Conservation (phyloP, 2,113 vertebrate species). For the Lipophrys pholis region DNA sequence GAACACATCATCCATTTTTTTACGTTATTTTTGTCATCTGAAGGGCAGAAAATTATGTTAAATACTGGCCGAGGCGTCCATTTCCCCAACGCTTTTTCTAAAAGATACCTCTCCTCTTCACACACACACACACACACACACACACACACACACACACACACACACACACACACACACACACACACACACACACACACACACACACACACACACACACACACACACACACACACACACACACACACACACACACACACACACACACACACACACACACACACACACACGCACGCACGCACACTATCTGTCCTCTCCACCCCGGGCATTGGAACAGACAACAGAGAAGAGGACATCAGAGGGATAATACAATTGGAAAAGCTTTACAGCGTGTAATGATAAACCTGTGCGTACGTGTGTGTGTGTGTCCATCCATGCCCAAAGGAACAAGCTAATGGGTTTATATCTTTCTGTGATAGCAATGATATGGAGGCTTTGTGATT, state of each 20-base stretch:
- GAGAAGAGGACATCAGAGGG: constrained; percentile 83
- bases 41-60: constrained; percentile 4
- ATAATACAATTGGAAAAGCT: constrained; percentile 87
- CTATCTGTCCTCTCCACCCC: constrained; percentile 76
- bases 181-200: too few species aligned
- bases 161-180: too few species aligned
- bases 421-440: constrained; percentile 82
- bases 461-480: constrained; percentile 93
- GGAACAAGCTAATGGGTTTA: constrained; percentile 94
- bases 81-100: constrained; percentile 15
- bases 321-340: constrained; percentile 81
- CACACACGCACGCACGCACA: constrained; percentile 32
- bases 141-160: too few species aligned
- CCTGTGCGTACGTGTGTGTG: constrained; percentile 68
- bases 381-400: constrained; percentile 87
- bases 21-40: background rate
- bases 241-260: constrained; percentile 13
- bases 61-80: constrained; percentile 21
- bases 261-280: background rate
- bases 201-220: too few species aligned
- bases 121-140: too few species aligned
- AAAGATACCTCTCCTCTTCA: constrained; percentile 17
- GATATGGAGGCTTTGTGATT: constrained; percentile 94
- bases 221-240: too few species aligned
- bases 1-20: too few species aligned